Conservation (phyloP, 2,113 vertebrate species). For the Callipepla squamata region DNA sequence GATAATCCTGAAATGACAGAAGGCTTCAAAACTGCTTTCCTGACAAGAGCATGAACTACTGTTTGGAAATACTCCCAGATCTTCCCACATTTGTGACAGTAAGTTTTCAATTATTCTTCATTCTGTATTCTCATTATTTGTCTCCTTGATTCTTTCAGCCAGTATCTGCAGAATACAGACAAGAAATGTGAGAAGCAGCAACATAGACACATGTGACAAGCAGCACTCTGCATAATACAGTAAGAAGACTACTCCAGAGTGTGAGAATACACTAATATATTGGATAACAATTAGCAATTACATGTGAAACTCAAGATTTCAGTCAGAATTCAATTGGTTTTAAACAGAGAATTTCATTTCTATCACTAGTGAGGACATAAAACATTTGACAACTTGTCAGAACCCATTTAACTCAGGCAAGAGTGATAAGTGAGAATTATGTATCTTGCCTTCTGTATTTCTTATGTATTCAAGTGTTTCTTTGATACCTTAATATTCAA, state of each 20-base stretch:
- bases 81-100: not conserved
- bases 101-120: not conserved
- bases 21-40: not conserved
- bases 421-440: not conserved
- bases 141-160: not conserved
- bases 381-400: not conserved
- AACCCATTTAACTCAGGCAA: not conserved
- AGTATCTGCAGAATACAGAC: not conserved
- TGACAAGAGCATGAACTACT: not conserved
- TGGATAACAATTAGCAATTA: not conserved
- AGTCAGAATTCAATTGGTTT: not conserved
- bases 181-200: not conserved
- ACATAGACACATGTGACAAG: not conserved
- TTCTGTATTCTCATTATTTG: not conserved
- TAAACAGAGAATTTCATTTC: not conserved
- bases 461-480: not conserved
- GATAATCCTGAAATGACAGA: not conserved
- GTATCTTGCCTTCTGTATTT: not conserved
- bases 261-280: not conserved
- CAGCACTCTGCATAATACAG: not conserved
- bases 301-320: not conserved
- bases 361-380: not conserved
- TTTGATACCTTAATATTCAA: not conserved
- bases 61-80: not conserved
- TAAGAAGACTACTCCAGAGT: not conserved